Base-by-base conservation (phyloP, 2,113 vertebrate species). In the Lepisosteus osseus region DNA sequence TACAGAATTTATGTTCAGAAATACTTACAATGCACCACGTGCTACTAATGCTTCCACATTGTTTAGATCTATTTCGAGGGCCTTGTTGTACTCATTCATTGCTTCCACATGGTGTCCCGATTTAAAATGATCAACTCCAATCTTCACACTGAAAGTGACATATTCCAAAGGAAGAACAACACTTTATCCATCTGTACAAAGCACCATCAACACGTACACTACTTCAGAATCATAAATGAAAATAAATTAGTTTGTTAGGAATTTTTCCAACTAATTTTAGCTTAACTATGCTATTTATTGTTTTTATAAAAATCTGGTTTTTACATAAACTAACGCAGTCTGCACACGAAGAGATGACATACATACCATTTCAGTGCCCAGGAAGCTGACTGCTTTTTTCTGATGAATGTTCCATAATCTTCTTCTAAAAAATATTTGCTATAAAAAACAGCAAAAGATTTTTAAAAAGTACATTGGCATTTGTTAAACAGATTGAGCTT, bases 11-110 rank as follows among this genome's bases (percentile, higher is more conserved):
- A 29, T 11, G 3, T 59, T 15, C 14, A 15, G 57, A 65, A 43
- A 43, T 65, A 94, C 93, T 91, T 80, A 99, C 97, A 99, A 77
- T 65, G 97, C 97, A 81, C 97, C 97, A 3, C 97, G 95, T n/a
- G 97, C 97, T 73, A 99, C 97, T 61, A 98, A 87, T 7, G 97
- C 96, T 85, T 99, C 97, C 42, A 98, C 95, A 0, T 99, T 98
- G 15, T 95, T 92, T 0, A 86, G 89, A 82, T 99, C 97, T 3
- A 99, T 98, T 83, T 99, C 97, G 83, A 99, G 75, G 57, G 97
- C 97, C 73, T 98, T 98, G 88, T 97, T 99, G 80, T 98, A 99
- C 75, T 98, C 97, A 54, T 97, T 98, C 97, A 99, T 99, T 65
- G 97, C 97, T 74, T 99, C 97, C 9, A 98, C 96, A 0, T 97